Evolutionary conservation across 2,797 vertebrate genomes (phyloP).

Genomic region (Chaunax sp.): DNA sequence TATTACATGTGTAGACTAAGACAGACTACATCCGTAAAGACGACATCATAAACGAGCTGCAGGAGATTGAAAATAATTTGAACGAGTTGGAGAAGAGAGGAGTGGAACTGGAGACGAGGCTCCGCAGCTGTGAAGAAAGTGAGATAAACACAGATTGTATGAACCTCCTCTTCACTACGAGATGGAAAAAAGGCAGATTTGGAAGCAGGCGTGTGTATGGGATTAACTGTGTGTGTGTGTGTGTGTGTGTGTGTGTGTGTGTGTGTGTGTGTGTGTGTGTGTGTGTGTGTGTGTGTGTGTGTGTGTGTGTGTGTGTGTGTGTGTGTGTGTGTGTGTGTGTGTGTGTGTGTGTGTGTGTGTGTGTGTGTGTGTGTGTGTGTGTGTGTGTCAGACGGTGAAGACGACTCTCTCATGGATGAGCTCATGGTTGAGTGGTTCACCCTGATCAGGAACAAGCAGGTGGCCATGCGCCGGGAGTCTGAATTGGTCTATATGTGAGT

Average conservation of each 20-base stretch:
- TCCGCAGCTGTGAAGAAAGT: constrained; percentile 90
- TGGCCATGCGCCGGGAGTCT: constrained; percentile 91
- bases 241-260: no score
- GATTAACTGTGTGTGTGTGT: constrained; percentile 48
- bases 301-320: constrained; percentile 50
- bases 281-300: constrained; percentile 38
- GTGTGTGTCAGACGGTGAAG: constrained; percentile 84
- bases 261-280: constrained; percentile 15
- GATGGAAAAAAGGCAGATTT: neutral
- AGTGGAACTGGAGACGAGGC: constrained; percentile 88
- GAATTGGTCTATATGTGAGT: constrained; percentile 97
- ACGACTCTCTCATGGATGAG: constrained; percentile 91
- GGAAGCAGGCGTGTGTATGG: constrained; percentile 7
- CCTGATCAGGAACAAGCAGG: constrained; percentile 94
- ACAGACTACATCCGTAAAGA: constrained; percentile 86
- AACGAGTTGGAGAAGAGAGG: constrained; percentile 88
- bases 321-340: neutral
- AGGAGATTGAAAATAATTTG: constrained; percentile 86
- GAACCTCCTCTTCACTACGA: neutral
- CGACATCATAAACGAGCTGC: constrained; percentile 86
- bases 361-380: constrained; percentile 35
- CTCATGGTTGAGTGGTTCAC: constrained; percentile 96
- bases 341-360: constrained; percentile 11
- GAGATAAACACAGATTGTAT: constrained; percentile 29
- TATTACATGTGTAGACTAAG: constrained; percentile 69